Base-by-base conservation (phyloP, 2,888 invertebrate genomes). In the Entomobrya multifasciata region DNA sequence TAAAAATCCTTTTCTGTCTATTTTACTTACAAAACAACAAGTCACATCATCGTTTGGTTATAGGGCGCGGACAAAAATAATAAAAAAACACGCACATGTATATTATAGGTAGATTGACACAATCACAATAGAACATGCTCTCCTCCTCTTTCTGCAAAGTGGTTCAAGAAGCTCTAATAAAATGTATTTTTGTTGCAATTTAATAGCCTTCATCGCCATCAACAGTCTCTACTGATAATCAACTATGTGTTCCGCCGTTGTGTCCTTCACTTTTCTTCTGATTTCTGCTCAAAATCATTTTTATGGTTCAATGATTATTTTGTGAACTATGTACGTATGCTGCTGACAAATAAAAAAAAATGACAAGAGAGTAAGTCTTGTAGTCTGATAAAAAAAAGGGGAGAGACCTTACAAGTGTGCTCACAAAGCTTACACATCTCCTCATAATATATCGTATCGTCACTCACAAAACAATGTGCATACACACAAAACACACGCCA, bases 231-330 rank as follows among this genome's bases (percentile, higher is more conserved):
- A n/a, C n/a, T n/a, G n/a, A n/a, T n/a, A n/a, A n/a, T n/a, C n/a
- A n/a, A n/a, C n/a, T n/a, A n/a, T n/a, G n/a, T n/a, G n/a, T n/a
- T n/a, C n/a, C 8, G 36, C 36, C 8, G 36, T 36, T 36, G 36
- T 72, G 72, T 72, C 72, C 72, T 72, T 72, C 72, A 72, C 49
- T 27, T 72, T 72, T 27, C 49, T 6, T 49, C 27, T 72, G 72
- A 72, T 72, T 52, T 72, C 49, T 49, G 49, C 49, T 72, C 22
- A 72, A 72, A 49, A 49, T 52, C 47, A 15, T 72, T 72, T 67
- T 72, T 52, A 72, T 72, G 72, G 49, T 30, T 49, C 49, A 36
- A 36, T 36, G 8, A 36, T 36, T 6, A 8, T 8, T 36, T 4
- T 36, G 36, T 36, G n/a, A n/a, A n/a, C n/a, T n/a, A n/a, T n/a